These are phyloP conservation scores for Zaprionus lineosus DNA, from an alignment of 2,888 invertebrate species.

Conservation along the genomic window DNA sequence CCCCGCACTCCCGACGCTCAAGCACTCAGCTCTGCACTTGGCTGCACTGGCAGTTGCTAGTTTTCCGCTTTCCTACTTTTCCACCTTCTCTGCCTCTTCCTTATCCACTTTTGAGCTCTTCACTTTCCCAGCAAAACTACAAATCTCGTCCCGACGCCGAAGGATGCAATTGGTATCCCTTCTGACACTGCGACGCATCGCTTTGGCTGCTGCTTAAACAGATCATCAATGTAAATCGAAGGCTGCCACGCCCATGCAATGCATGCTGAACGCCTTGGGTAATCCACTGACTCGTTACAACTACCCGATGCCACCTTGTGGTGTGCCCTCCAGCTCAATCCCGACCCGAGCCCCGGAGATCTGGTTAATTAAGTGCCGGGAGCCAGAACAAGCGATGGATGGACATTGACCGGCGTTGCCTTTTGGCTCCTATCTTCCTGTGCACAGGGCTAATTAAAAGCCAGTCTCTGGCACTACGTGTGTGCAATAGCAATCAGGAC, in stretches of 20 bases:
- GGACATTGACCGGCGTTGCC: not conserved
- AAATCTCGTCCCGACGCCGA: no score
- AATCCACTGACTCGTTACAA: no score
- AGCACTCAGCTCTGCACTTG: no score
- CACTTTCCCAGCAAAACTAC: constrained; percentile 27
- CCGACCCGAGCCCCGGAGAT: not conserved
- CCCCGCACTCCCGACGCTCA: no score
- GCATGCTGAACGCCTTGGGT: constrained; percentile 7
- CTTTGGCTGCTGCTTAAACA: not conserved
- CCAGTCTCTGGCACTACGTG: constrained; percentile 60
- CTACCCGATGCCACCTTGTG: no score
- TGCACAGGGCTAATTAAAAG: constrained; percentile 62
- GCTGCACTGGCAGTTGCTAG: constrained; percentile 10
- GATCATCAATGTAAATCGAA: constrained; percentile 33
- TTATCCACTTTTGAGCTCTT: no score
- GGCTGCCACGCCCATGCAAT: constrained; percentile 20
- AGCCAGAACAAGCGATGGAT: constrained; percentile 1
- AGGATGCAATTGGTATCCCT: constrained; percentile 25
- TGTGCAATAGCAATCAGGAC: constrained; percentile 58
- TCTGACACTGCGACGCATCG: constrained; percentile 1
- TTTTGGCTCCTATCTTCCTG: not conserved
- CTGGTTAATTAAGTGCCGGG: constrained; percentile 54
- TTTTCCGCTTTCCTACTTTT: no score
- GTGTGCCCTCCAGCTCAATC: constrained; percentile 8
- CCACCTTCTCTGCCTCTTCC: no score